Evolutionary conservation across 2,113 vertebrate genomes (phyloP).

Genomic region (Zosterops japonicus): DNA sequence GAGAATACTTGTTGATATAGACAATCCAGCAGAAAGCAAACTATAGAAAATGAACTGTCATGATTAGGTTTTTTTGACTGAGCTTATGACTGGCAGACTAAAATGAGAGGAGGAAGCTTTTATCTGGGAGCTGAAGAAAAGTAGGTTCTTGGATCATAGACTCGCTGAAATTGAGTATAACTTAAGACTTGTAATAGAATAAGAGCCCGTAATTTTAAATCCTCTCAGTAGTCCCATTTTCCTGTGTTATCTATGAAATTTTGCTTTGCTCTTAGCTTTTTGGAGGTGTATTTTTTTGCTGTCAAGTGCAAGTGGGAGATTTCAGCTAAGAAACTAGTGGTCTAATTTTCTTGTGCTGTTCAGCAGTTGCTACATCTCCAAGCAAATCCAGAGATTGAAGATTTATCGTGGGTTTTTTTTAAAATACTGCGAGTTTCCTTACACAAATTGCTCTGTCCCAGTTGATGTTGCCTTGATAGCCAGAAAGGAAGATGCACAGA

Average conservation of each 20-base stretch:
- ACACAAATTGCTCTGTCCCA: neutral
- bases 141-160: neutral
- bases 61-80: neutral
- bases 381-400: neutral
- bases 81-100: neutral
- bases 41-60: neutral
- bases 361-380: neutral
- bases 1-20: neutral
- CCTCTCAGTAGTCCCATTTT: neutral
- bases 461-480: neutral
- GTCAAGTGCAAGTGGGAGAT: neutral
- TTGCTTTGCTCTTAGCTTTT: neutral
- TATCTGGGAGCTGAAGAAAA: neutral
- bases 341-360: neutral
- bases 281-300: neutral
- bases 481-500: neutral
- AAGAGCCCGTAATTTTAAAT: neutral
- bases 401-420: neutral
- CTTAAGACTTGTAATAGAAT: neutral
- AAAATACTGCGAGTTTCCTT: accelerated
- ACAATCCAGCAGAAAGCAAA: neutral
- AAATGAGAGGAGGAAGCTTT: neutral
- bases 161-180: neutral
- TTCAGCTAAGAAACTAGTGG: neutral
- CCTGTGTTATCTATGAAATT: neutral